Evolutionary conservation across 2,113 vertebrate species (phyloP), one percentile per base, ranked within the genome.

Genomic region (Haliaeetus leucogaster): DNA sequence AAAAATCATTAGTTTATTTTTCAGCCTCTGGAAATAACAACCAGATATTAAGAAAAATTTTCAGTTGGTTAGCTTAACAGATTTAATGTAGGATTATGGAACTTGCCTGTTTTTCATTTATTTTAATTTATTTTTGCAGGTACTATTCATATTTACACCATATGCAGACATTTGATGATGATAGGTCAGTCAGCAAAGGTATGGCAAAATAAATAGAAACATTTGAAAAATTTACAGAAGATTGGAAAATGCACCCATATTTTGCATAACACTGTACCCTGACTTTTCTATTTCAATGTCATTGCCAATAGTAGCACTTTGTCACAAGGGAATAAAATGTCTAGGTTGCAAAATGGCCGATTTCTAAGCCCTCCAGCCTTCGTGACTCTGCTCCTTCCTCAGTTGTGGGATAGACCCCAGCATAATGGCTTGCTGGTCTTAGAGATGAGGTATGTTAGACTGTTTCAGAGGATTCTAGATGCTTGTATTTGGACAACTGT

Each of bases 91-190:
- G 40, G 11, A 62, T 87, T 72, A 27, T 59, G 62, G 43, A 86
- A 79, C 0, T 84, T 66, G 59, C 8, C 34, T 27, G 8, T 1
- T 45, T 55, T 86, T 25, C 25, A 45, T 42, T 86, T 43, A 47
- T 78, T 92, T 82, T 80, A 38, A 59, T 96, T 96, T 95, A 32
- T 96, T 59, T 81, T 72, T 97, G 42, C 86, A 99, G 99, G 99
- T 93, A 99, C 99, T 55, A 89, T 99, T 96, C 97, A 98, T 85
- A 99, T 99, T 88, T 99, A 99, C 71, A 99, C 97, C 71, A 99
- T 99, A 96, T 99, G 99, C 97, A 98, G 98, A 85, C 99, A 98
- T 97, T 95, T 99, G 97, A 99, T 99, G 99, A 95, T 96, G 45
- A 88, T 97, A 92, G 98, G 98, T 50, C 98, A 97, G 25, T 98